Conservation (phyloP, 2,113 vertebrate species). For the Psammodynastes pulverulentus region DNA sequence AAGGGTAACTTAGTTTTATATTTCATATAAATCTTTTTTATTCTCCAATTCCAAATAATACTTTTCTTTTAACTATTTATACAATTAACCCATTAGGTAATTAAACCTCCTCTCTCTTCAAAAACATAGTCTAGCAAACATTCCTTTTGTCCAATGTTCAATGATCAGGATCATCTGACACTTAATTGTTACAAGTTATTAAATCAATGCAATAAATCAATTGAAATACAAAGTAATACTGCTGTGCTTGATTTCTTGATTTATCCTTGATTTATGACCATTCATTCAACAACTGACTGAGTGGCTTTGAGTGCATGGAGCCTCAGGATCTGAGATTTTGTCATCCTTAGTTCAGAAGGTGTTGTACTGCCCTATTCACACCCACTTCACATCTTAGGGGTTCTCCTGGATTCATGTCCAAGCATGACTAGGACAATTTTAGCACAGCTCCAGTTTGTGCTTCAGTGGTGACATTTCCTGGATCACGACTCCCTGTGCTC, state of each 20-base stretch:
- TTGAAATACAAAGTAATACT: background rate
- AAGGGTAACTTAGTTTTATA: background rate
- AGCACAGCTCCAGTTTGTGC: too few relatives aligned
- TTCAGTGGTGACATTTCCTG: too few relatives aligned
- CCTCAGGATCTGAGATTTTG: background rate
- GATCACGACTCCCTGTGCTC: too few relatives aligned
- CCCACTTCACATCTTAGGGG: background rate
- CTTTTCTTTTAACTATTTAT: background rate
- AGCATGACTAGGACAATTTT: too few relatives aligned
- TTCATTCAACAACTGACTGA: background rate
- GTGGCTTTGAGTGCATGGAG: background rate
- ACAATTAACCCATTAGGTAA: background rate
- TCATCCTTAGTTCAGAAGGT: background rate
- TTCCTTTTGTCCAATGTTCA: background rate
- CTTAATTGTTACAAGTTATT: background rate
- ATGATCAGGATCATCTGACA: accelerated
- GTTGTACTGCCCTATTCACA: background rate
- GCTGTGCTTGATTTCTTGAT: background rate
- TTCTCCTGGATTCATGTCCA: background rate
- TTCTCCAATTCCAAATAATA: background rate
- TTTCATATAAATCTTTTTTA: background rate
- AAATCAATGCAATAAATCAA: background rate
- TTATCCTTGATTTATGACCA: background rate
- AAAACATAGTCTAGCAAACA: background rate
- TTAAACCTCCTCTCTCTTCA: background rate